phyloP scores from a whole-genome alignment of 2,888 invertebrate species.

The Himalopsyche anomala region DNA sequence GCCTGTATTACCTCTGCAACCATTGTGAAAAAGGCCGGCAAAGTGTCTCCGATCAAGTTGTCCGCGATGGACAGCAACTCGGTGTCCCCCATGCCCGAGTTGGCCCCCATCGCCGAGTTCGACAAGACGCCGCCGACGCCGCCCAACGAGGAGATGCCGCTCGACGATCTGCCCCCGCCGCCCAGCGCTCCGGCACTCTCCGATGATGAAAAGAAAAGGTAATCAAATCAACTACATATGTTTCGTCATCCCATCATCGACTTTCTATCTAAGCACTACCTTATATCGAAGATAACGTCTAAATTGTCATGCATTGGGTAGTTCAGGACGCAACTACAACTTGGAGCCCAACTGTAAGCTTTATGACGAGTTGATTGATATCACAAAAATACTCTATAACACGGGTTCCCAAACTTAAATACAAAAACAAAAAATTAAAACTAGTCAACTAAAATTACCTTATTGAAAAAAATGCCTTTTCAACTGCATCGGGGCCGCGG shows the following conservation, averaged over 20 bases:
- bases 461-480: no score
- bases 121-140: constrained; percentile 83
- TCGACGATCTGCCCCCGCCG: constrained; percentile 82
- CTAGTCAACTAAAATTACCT: no score
- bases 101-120: constrained; percentile 84
- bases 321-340: no score
- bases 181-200: constrained; percentile 76
- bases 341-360: no score
- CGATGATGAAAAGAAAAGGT: constrained; percentile 76
- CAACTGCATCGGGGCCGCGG: no score
- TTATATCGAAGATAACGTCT: no score
- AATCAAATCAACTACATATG: constrained; percentile 66
- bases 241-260: not conserved
- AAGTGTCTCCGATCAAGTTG: constrained; percentile 78
- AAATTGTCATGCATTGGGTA: no score
- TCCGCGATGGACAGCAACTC: constrained; percentile 82
- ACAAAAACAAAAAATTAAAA: no score
- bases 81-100: constrained; percentile 82
- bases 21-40: constrained; percentile 67
- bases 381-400: no score
- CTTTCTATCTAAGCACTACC: not conserved
- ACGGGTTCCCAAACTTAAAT: no score
- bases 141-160: constrained; percentile 79
- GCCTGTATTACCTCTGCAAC: constrained; percentile 49
- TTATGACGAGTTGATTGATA: no score